Conservation (phyloP, 1,140 invertebrate species). For the Tyrophagus putrescentiae region DNA sequence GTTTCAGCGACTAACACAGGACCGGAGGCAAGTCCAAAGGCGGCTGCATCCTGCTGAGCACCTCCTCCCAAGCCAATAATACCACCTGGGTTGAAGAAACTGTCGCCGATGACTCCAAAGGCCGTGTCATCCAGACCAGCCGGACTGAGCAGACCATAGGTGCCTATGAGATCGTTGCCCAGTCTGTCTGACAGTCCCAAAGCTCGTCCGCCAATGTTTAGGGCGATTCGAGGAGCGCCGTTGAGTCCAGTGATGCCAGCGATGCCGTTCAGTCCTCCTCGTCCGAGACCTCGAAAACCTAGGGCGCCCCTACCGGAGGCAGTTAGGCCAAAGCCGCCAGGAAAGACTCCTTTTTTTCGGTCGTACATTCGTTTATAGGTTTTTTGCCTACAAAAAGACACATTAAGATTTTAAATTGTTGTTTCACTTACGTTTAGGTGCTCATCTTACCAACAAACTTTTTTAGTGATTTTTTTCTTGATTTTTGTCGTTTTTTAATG, state of each 20-base stretch:
- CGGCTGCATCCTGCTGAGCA: background rate
- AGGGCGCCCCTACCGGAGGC: background rate
- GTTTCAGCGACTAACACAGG: background rate
- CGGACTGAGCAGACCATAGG: background rate
- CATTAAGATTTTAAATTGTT: too few relatives aligned
- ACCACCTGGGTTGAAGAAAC: background rate
- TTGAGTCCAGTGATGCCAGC: background rate
- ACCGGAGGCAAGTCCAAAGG: background rate
- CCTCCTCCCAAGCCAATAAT: background rate
- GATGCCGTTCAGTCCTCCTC: background rate
- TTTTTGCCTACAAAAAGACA: background rate
- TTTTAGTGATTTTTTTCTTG: background rate
- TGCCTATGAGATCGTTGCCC: background rate
- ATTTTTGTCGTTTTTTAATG: background rate
- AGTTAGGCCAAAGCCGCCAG: background rate
- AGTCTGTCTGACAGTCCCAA: background rate
- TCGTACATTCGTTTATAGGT: background rate
- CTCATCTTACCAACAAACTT: background rate
- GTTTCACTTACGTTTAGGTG: too few relatives aligned
- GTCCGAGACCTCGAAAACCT: background rate
- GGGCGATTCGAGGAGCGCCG: background rate
- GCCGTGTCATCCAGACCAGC: background rate
- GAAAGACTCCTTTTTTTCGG: background rate
- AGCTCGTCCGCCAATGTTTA: background rate
- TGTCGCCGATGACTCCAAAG: background rate